Conservation (phyloP, 2,797 vertebrate species). For the Etheostoma nigrum region DNA sequence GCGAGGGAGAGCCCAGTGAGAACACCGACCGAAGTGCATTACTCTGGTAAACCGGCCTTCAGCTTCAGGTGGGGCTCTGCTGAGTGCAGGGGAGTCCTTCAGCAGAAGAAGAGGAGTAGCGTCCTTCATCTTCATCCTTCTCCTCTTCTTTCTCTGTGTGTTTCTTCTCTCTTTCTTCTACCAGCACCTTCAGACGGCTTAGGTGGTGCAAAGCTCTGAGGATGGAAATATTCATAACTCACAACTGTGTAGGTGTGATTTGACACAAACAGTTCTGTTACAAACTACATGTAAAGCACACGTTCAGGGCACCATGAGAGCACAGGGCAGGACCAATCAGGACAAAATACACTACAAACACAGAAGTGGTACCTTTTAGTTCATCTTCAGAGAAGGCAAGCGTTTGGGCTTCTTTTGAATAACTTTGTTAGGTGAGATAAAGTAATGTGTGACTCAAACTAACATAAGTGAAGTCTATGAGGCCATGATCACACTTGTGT, state of each 20-base stretch:
- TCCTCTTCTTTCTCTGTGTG: conserved; percentile 29
- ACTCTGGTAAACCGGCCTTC: background rate
- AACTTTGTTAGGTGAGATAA: background rate
- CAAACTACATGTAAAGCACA: background rate
- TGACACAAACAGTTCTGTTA: background rate
- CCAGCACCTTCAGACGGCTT: conserved; percentile 67
- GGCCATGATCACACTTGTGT: too few relatives aligned
- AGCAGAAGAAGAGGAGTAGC: conserved; percentile 60
- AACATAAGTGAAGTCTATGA: too few relatives aligned
- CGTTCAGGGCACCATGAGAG: background rate
- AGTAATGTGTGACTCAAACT: too few relatives aligned
- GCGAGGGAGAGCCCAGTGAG: background rate
- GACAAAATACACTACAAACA: background rate
- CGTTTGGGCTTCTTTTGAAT: background rate
- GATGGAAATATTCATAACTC: background rate
- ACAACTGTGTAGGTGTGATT: background rate
- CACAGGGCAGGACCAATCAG: too few relatives aligned
- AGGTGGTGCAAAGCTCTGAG: conserved; percentile 86
- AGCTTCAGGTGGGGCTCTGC: conserved; percentile 29
- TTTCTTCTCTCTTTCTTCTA: conserved; percentile 55
- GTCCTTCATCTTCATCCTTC: conserved; percentile 65
- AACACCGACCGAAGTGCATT: background rate
- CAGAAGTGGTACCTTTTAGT: background rate
- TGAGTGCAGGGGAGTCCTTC: conserved; percentile 28
- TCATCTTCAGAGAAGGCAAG: background rate